A percentile compares a stretch with the other conserved stretches of the same genome.
Evolutionary conservation across 2,797 vertebrate species (phyloP).

Genomic region (Labeo calbasu): DNA sequence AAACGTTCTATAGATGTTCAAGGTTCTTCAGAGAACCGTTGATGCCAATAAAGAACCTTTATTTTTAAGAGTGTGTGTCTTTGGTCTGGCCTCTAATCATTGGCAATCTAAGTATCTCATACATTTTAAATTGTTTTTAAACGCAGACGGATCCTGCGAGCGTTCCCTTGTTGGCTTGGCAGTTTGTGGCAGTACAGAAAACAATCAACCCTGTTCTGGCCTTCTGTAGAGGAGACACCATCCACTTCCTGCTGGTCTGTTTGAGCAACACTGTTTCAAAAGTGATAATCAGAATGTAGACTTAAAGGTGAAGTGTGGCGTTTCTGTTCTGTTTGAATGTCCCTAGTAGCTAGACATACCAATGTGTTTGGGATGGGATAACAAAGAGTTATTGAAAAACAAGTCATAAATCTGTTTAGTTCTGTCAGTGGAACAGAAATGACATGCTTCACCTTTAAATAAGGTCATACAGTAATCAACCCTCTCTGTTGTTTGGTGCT

Average conservation of each 20-base stretch:
- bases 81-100: background rate
- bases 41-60: too few relatives aligned
- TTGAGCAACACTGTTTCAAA: constrained; percentile 28
- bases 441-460: background rate
- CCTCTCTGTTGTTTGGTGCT: constrained; percentile 8
- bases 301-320: background rate
- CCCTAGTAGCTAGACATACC: background rate
- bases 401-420: background rate
- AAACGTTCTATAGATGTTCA: too few relatives aligned
- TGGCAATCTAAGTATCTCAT: background rate
- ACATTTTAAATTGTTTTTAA: constrained; percentile 1
- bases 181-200: constrained; percentile 92
- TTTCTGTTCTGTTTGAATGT: background rate
- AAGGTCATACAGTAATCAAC: background rate
- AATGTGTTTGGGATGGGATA: background rate
- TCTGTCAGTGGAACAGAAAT: background rate
- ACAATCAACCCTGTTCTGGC: constrained; percentile 90
- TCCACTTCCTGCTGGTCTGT: constrained; percentile 93
- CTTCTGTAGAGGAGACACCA: constrained; percentile 92
- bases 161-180: constrained; percentile 94
- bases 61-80: background rate
- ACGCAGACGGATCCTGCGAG: constrained; percentile 91
- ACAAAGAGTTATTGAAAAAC: background rate
- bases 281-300: background rate
- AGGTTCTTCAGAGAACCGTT: too few relatives aligned